These are phyloP conservation scores for Mizuhopecten yessoensis DNA, from an alignment of 1,140 invertebrate species.

Conservation along the genomic window DNA sequence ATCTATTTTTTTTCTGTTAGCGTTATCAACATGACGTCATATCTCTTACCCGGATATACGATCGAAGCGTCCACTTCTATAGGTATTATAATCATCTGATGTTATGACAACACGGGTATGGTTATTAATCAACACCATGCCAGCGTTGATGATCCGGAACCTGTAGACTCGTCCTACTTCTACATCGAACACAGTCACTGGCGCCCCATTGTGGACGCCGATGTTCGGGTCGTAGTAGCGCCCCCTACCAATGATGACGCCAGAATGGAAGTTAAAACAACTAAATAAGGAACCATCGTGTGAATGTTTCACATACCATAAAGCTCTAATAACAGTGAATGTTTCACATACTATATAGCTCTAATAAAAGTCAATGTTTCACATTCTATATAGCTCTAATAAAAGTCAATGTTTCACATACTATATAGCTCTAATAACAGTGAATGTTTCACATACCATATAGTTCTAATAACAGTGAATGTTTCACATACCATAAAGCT, in stretches of 20 bases:
- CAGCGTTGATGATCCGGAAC: slow-evolving; percentile 70
- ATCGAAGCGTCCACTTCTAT: slow-evolving; percentile 83
- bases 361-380: no score
- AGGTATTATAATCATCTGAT: slow-evolving; percentile 90
- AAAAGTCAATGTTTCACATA: no score
- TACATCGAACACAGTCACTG: slow-evolving; percentile 66
- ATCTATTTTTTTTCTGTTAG: slow-evolving; percentile 92
- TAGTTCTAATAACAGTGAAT: no score
- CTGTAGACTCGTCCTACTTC: slow-evolving; percentile 57
- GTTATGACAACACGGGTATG: slow-evolving; percentile 85
- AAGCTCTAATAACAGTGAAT: no score
- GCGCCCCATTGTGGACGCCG: slow-evolving; percentile 61
- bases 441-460: no score
- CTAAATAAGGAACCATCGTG: slow-evolving; percentile 62
- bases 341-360: no score
- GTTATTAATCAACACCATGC: slow-evolving; percentile 86
- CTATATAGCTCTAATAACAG: no score
- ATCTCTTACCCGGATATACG: slow-evolving; percentile 88
- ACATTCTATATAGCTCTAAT: no score
- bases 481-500: no score
- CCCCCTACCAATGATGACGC: slow-evolving; percentile 72
- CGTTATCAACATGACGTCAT: slow-evolving; percentile 90
- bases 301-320: no score
- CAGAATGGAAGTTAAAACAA: slow-evolving; percentile 59
- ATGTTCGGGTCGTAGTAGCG: slow-evolving; percentile 56